Evolutionary conservation across 2,888 invertebrate genomes (phyloP), one percentile per base, ranked within the genome.

Genomic region (Melanargia galathea): DNA sequence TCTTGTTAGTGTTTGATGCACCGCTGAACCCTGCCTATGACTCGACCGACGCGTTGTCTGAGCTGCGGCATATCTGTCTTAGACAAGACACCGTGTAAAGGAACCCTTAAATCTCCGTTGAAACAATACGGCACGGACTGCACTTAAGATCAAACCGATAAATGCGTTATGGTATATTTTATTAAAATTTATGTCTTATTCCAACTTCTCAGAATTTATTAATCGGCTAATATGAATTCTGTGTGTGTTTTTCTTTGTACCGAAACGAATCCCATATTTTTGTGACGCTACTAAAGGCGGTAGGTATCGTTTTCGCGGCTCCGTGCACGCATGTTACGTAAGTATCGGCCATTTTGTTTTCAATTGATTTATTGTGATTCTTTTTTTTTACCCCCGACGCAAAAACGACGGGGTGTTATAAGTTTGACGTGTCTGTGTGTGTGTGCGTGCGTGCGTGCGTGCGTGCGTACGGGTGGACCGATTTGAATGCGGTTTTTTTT

Each of bases 131-230:
- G 63, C 69, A 71, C 71, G 71, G 66, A 67, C 66, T 71, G 73
- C 71, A 85, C 79, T 83, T 83, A 75, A 88, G 88, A 90, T 90
- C 73, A 76, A 74, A 76, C 77, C 75, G 87, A 88, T 89, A 85
- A 75, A 78, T 77, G 75, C 68, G 74, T 82, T 85, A 84, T 84
- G 81, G 82, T 81, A 78, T 84, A 86, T 87, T 86, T 87, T 87
- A 87, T 84, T 83, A 82, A 87, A 90, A 91, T 90, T 90, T 90
- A 90, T 90, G 88, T 91, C 90, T 90, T 87, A 90, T 86, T 90
- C 77, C 77, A 75, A 79, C 74, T 91, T 90, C 91, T 81, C 67
- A 71, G 91, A 90, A 90, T 87, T 87, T 87, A 90, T 87, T 89
- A 90, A 90, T 90, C 87, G 87, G 79, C 84, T 86, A 86, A 88